Base-by-base conservation (phyloP, 2,888 invertebrate species). In the Scaeva pyrastri region DNA sequence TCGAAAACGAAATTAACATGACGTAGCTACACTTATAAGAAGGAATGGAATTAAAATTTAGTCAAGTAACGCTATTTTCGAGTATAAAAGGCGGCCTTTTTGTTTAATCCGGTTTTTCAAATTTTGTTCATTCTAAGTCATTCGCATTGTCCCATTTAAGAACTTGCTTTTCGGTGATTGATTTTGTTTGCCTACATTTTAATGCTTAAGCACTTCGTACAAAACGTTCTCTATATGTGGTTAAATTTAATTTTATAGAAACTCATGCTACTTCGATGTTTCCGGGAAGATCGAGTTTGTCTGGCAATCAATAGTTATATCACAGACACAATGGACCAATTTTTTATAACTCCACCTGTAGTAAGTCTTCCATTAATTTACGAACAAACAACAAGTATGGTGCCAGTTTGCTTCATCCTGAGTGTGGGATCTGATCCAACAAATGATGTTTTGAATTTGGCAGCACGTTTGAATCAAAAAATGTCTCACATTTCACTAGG, bases 341-440 rank as follows among this genome's bases (percentile, higher is more conserved):
- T 96, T 91, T 98, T 95, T 90, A 96, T 98, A 81, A 97, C 97
- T 68, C 97, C 98, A 19, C 98, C 98, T 0, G 96, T 96, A 89
- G 92, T 91, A 89, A 97, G 97, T 90, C 95, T 97, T 89, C 96
- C 97, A 88, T 94, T 95, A 89, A 97, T 98, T 89, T 97, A 94
- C 90, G 97, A 97, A 87, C 97, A 98, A 91, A 97, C 97, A 76
- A 95, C 95, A 0, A 95, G 97, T 0, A 94, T 93, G 19, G 97
- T 96, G 43, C 98, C 98, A 0, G 96, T 98, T 2, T 96, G 98
- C 88, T 98, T 99, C 91, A 97, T 98, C 88, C 93, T 98, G 60
- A 98, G 98, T 88, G 97, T 98, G 12, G 98, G 98, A 0, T 98
- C 98, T 0, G 98, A 99, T 93, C 98, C 98, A 0, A 96, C 98